Evolutionary conservation across 2,888 invertebrate genomes (phyloP).

Genomic region (Epirrita christyi): DNA sequence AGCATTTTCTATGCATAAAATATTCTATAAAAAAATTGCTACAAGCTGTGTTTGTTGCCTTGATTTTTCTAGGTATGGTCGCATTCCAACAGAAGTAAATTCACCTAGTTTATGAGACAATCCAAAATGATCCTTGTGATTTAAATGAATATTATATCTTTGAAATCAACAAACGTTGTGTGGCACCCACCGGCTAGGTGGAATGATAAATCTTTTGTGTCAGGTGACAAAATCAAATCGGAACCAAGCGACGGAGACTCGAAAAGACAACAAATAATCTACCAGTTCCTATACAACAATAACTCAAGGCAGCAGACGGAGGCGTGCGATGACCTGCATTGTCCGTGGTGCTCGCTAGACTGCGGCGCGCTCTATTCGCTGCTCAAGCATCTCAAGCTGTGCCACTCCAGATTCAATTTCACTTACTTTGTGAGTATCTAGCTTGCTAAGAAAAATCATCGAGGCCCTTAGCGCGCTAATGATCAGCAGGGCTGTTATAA

Average conservation of each 20-base stretch:
- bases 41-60: too few relatives aligned
- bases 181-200: too few relatives aligned
- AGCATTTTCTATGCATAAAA: too few relatives aligned
- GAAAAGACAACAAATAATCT: constrained; percentile 92
- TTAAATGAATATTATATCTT: too few relatives aligned
- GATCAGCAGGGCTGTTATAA: too few relatives aligned
- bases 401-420: constrained; percentile 97
- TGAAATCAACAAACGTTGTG: too few relatives aligned
- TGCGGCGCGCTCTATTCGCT: constrained; percentile 94
- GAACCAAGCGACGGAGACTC: constrained; percentile 56
- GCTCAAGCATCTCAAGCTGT: constrained; percentile 96
- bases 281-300: constrained; percentile 98
- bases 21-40: too few relatives aligned
- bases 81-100: too few relatives aligned
- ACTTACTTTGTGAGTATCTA: constrained; percentile 90
- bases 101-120: too few relatives aligned
- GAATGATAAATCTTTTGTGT: background rate
- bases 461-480: too few relatives aligned
- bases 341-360: constrained; percentile 98
- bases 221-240: constrained; percentile 64
- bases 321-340: constrained; percentile 95
- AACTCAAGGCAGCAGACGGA: constrained; percentile 98
- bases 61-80: too few relatives aligned
- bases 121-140: too few relatives aligned
- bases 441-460: constrained; percentile 29